These are phyloP conservation scores for Mastigias papua DNA, from an alignment of 30 jellyfish, hydroid and myxozoan species.

Conservation along the genomic window DNA sequence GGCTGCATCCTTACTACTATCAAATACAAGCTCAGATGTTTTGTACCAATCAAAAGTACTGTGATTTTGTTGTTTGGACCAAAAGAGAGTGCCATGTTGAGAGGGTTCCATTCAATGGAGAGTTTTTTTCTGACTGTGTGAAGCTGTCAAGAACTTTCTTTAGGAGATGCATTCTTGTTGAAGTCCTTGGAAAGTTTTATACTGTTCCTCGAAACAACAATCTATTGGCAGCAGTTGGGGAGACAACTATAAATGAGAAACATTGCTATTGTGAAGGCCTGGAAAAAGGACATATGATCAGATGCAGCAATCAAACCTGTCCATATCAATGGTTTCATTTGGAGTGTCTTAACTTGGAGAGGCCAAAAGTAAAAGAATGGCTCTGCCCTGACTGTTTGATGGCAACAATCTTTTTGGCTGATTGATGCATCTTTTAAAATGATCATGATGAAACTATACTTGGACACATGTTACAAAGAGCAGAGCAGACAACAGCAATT, in stretches of 20 bases:
- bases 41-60: background rate
- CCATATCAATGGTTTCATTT: background rate
- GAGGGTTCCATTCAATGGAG: conserved; percentile 1
- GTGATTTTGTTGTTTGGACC: conserved; percentile 36
- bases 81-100: conserved; percentile 12
- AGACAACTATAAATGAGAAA: background rate
- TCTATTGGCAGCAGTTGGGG: background rate
- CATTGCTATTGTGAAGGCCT: background rate
- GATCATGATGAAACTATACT: background rate
- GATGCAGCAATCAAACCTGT: background rate
- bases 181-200: background rate
- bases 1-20: background rate
- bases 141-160: background rate
- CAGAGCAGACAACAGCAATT: too few species aligned
- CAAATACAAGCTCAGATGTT: conserved; percentile 28
- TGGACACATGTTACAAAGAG: background rate
- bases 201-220: background rate
- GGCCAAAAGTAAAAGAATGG: background rate
- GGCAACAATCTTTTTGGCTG: background rate
- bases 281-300: background rate
- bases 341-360: background rate
- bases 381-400: background rate
- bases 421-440: background rate
- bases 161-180: background rate
- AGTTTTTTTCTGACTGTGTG: background rate